These are phyloP conservation scores for Polia nebulosa DNA, from an alignment of 2,888 invertebrate genomes.

Conservation along the genomic window DNA sequence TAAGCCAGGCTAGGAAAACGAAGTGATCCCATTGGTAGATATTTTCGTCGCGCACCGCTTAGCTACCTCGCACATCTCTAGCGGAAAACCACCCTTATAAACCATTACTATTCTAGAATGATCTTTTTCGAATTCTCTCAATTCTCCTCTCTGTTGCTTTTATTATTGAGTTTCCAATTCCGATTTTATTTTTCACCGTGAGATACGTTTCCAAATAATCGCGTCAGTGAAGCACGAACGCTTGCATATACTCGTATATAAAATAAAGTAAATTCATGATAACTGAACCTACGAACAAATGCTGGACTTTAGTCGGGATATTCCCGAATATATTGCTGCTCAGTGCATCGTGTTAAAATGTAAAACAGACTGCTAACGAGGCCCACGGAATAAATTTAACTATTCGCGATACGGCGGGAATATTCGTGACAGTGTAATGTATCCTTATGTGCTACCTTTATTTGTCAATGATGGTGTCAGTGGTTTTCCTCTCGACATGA, in stretches of 20 bases:
- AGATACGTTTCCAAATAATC: constrained; percentile 40
- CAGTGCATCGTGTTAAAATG: constrained; percentile 57
- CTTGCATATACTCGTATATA: constrained; percentile 19
- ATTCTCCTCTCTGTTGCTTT: constrained; percentile 15
- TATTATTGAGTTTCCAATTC: constrained; percentile 23
- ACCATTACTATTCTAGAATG: constrained; percentile 21
- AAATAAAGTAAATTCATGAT: constrained; percentile 44
- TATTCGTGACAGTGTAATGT: constrained; percentile 22
- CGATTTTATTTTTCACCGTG: constrained; percentile 32
- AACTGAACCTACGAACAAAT: constrained; percentile 35
- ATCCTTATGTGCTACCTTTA: background rate
- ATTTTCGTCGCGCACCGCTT: background rate
- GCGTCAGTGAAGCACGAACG: constrained; percentile 23
- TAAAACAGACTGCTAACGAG: constrained; percentile 55
- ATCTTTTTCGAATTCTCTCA: background rate
- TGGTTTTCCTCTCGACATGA: no score
- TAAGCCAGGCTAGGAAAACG: background rate
- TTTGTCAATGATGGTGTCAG: background rate
- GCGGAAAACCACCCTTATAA: background rate
- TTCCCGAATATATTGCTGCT: constrained; percentile 20
- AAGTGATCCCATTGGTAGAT: background rate
- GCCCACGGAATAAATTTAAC: constrained; percentile 56
- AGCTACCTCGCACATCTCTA: background rate
- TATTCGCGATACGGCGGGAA: constrained; percentile 20
- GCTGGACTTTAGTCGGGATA: constrained; percentile 25